Evolutionary conservation across 1,140 invertebrate genomes (phyloP), one percentile per base, ranked within the genome.

Genomic region (Coelopa frigida): DNA sequence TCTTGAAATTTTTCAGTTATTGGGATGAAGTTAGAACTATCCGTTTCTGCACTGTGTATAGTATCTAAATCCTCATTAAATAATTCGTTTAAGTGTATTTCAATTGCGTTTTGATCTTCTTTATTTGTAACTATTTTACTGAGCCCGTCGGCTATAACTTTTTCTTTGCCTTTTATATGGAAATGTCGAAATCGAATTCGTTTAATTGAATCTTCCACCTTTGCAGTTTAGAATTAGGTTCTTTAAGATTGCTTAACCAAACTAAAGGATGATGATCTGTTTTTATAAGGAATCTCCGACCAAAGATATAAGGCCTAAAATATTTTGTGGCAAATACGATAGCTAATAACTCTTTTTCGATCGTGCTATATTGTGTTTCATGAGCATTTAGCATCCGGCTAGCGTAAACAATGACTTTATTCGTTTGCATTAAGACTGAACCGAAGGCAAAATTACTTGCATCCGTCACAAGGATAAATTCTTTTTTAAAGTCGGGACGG

Each of bases 281-380:
- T 26, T 38, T 17, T 22, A 58, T 17, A 37, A 44, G 40, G 47
- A 56, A 58, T 33, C 54, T 29, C 39, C 44, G 33, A 26, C 45
- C 49, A 35, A 32, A 49, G 4, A 54, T 37, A 29, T 54, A 52
- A 14, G 45, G 66, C 51, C 59, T 46, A 54, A 74, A 78, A 38
- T 70, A 59, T 52, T 74, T 67, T 1, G 70, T 58, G 1, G 64
- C 70, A 56, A 64, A 72, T 3, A 48, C 54, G 38, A 49, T 61
- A 6, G 51, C 53, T 23, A 52, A n/a, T 2, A 59, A 17, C 48
- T 58, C 56, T 35, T 55, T 55, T 52, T 62, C 59, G 23, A 51
- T 53, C 0, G 47, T 48, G 10, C 46, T 52, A 48, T 71, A 76
- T 50, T 69, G 70, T 37, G 31, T 47, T 58, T 75, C 71, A 8